Evolutionary conservation across 2,797 vertebrate species (phyloP).

Genomic region (Arremon aurantiirostris): DNA sequence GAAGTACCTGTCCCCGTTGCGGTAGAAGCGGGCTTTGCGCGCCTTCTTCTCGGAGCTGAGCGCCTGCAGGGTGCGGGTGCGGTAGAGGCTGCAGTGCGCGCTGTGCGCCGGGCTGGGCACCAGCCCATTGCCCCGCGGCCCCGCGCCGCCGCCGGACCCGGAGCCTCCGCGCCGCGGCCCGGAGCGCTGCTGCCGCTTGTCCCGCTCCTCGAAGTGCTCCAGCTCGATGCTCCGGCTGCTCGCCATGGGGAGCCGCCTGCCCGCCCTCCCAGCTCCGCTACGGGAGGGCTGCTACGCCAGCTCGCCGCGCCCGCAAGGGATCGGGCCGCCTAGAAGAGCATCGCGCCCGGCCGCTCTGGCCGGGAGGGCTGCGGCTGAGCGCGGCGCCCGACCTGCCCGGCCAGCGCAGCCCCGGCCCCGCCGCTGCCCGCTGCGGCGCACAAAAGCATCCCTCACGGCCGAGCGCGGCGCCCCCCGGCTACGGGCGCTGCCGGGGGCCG

Average conservation of each 20-base stretch:
- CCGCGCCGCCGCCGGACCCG: constrained; percentile 58
- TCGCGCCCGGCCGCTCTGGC: background rate
- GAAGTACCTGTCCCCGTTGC: constrained; percentile 97
- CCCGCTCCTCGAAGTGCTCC: constrained; percentile 95
- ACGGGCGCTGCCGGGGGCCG: background rate
- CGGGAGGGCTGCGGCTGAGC: background rate
- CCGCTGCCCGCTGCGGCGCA: background rate
- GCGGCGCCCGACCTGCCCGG: background rate
- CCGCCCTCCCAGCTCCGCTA: background rate
- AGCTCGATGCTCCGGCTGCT: constrained; percentile 86
- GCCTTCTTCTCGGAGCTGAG: constrained; percentile 95
- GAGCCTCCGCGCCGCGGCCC: constrained; percentile 70
- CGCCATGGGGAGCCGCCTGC: constrained; percentile 58
- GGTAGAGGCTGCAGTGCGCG: constrained; percentile 96
- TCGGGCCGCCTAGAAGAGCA: background rate
- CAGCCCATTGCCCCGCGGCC: constrained; percentile 84
- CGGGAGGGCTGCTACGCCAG: background rate
- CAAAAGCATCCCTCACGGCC: background rate
- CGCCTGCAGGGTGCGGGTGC: constrained; percentile 94
- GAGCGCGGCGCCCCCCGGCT: background rate
- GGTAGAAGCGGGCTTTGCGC: constrained; percentile 93
- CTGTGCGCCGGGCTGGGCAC: constrained; percentile 95
- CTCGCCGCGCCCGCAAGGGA: background rate
- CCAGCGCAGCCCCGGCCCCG: background rate
- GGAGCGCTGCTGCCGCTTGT: constrained; percentile 81